phyloP scores from a whole-genome alignment of 2,888 invertebrate species.

The Phorcus lineatus region DNA sequence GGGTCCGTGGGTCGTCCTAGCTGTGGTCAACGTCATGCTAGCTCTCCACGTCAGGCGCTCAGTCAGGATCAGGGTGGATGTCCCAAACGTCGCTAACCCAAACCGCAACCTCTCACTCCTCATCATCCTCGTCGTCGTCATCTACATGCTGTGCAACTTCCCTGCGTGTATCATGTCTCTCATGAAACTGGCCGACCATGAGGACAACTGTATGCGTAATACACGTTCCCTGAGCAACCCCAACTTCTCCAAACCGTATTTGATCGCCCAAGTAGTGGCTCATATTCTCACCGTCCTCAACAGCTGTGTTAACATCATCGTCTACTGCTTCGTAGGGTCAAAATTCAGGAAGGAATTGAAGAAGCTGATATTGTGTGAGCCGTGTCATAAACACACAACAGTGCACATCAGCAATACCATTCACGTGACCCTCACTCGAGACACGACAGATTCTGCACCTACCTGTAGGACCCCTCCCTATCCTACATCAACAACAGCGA shows the following conservation, averaged over 20 bases:
- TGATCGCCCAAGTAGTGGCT: constrained; percentile 40
- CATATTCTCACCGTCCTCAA: constrained; percentile 53
- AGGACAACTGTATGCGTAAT: constrained; percentile 41
- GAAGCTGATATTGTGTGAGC: constrained; percentile 37
- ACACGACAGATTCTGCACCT: constrained; percentile 28
- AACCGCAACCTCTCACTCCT: constrained; percentile 51
- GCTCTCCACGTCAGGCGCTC: constrained; percentile 41
- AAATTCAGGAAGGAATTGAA: constrained; percentile 50
- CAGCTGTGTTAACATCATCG: constrained; percentile 51
- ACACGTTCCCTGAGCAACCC: constrained; percentile 38
- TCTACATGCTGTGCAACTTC: constrained; percentile 53
- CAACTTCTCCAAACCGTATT: constrained; percentile 34
- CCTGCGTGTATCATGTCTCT: constrained; percentile 50
- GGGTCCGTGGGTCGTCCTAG: constrained; percentile 46
- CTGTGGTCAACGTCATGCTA: constrained; percentile 45
- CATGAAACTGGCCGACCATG: constrained; percentile 44
- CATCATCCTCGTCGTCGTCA: constrained; percentile 49
- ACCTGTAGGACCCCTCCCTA: too few relatives aligned
- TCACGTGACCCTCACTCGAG: constrained; percentile 11
- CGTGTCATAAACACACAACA: constrained; percentile 19
- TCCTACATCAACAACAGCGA: too few relatives aligned
- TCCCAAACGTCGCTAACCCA: constrained; percentile 40
- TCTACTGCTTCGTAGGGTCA: constrained; percentile 54
- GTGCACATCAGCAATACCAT: constrained; percentile 10
- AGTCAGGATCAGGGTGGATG: constrained; percentile 45